Conservation (phyloP, 2,113 vertebrate species). For the Hippolais icterina region DNA sequence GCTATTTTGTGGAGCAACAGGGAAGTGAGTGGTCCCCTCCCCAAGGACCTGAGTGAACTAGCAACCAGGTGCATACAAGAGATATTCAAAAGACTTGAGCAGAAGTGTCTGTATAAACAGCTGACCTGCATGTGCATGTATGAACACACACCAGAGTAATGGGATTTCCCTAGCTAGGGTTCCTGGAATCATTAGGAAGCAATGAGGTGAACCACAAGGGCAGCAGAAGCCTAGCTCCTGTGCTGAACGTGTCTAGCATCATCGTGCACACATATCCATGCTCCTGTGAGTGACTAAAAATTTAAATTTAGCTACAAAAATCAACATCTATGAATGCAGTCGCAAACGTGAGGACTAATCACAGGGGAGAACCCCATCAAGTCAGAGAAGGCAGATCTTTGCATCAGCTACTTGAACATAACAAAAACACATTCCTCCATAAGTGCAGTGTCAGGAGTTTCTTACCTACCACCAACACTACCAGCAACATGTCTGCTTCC, state of each 20-base stretch:
- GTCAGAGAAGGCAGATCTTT: neutral
- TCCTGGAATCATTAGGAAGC: neutral
- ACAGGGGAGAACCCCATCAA: neutral
- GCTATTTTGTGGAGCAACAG: neutral
- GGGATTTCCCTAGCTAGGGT: neutral
- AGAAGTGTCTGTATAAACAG: neutral
- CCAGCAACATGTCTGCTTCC: neutral
- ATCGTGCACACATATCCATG: neutral
- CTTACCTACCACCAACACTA: neutral
- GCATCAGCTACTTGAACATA: neutral
- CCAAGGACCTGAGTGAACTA: neutral
- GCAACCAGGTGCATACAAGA: neutral
- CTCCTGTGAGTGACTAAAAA: neutral
- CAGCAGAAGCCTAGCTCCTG: neutral
- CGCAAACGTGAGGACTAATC: neutral
- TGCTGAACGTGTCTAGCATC: neutral
- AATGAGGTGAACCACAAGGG: neutral
- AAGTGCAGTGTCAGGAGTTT: neutral
- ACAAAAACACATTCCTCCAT: neutral
- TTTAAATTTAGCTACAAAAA: neutral
- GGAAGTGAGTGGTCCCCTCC: neutral
- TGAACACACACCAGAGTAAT: neutral
- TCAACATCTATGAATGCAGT: neutral
- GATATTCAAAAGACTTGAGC: neutral
- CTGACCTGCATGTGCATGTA: fast-evolving